phyloP scores from a whole-genome alignment of 2,113 vertebrate species.

The Poeciliopsis retropinna region DNA sequence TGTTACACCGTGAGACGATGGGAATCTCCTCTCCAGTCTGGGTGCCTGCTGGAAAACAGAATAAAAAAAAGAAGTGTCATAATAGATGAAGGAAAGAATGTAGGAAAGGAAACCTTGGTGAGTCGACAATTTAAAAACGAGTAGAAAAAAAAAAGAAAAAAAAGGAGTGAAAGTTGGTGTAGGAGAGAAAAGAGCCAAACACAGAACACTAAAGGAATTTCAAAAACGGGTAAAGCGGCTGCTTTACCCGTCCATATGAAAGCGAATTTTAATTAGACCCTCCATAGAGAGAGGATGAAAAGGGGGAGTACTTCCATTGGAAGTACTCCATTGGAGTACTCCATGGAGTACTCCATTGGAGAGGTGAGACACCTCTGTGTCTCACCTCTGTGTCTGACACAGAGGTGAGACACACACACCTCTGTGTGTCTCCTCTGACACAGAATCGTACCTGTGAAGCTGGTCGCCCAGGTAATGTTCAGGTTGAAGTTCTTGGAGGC shows the following conservation, averaged over 20 bases:
- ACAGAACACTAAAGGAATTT: background rate
- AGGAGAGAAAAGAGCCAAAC: background rate
- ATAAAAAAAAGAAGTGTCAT: background rate
- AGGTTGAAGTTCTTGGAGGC: conserved; percentile 99
- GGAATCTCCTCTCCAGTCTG: conserved; percentile 95
- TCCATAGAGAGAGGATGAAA: too few species aligned
- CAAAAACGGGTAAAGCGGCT: too few species aligned
- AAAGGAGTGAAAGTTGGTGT: background rate
- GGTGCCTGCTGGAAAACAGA: conserved; percentile 85
- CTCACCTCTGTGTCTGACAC: too few species aligned
- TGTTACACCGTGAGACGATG: conserved; percentile 91
- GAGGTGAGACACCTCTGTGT: too few species aligned
- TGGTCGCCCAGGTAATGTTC: conserved; percentile 97
- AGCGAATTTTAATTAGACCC: too few species aligned
- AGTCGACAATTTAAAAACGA: too few species aligned
- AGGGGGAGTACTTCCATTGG: too few species aligned
- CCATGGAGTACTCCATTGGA: too few species aligned
- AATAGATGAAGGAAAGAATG: background rate
- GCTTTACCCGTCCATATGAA: too few species aligned
- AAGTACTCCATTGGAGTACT: too few species aligned
- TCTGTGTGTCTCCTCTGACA: too few species aligned
- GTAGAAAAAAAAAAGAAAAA: background rate
- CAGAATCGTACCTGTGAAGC: conserved; percentile 88
- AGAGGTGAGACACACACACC: too few species aligned
- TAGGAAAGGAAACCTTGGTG: background rate